These are phyloP conservation scores for Amiota minor DNA, from an alignment of 2,888 invertebrate genomes.

Conservation along the genomic window DNA sequence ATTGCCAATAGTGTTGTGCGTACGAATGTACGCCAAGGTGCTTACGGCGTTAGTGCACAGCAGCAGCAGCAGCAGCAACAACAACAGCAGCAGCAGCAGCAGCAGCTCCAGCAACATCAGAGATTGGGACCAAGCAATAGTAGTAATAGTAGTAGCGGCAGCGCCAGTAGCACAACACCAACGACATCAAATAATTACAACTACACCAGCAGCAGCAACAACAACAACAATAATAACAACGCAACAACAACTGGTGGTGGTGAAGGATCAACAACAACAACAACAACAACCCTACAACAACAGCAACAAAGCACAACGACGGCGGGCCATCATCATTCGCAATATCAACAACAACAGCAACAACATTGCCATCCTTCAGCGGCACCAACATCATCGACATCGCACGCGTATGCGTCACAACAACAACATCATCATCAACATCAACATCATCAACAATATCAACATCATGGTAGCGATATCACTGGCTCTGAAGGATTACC, in stretches of 20 bases:
- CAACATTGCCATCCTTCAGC: conserved; percentile 31
- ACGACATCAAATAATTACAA: conserved; percentile 61
- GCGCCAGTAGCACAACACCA: conserved; percentile 59
- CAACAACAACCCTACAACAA: background rate
- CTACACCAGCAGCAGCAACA: conserved; percentile 55
- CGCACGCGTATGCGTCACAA: conserved; percentile 26
- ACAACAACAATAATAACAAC: conserved; percentile 36
- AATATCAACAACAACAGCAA: conserved; percentile 41
- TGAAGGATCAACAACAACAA: background rate
- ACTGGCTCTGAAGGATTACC: conserved; percentile 54
- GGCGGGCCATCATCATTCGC: conserved; percentile 68
- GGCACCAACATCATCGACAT: conserved; percentile 26
- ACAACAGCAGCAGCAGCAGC: conserved; percentile 31
- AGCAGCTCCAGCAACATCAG: conserved; percentile 51
- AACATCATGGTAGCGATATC: background rate
- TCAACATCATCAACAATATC: conserved; percentile 52
- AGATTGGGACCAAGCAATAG: conserved; percentile 58
- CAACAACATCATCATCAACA: conserved; percentile 42
- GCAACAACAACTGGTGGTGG: conserved; percentile 35
- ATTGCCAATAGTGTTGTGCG: conserved; percentile 59
- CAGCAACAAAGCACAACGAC: conserved; percentile 65
- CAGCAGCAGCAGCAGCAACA: conserved; percentile 44
- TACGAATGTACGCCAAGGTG: conserved; percentile 43
- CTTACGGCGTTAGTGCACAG: conserved; percentile 51
- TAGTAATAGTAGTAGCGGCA: conserved; percentile 57